These are phyloP conservation scores for Tragopan temminckii DNA, from an alignment of 2,797 vertebrate species.

Conservation along the genomic window DNA sequence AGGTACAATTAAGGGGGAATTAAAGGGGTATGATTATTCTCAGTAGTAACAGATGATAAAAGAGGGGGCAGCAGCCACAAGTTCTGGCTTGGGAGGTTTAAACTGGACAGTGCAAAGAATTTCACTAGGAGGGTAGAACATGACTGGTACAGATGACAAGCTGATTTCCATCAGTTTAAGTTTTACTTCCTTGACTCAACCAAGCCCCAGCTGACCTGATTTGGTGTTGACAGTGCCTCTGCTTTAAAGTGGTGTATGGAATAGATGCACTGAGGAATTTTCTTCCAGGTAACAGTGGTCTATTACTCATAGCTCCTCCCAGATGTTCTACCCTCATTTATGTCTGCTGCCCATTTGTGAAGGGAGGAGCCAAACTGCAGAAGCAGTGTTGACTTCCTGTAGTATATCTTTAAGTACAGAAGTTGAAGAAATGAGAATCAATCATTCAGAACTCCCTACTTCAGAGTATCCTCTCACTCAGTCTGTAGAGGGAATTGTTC, in stretches of 20 bases:
- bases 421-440: too few relatives aligned
- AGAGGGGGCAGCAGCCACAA: background rate
- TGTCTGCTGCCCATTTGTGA: background rate
- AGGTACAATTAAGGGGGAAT: background rate
- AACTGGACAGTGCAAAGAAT: background rate
- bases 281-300: background rate
- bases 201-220: background rate
- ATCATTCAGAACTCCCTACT: too few relatives aligned
- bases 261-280: background rate
- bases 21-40: accelerated
- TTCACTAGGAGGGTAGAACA: background rate
- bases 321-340: background rate
- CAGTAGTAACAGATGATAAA: background rate
- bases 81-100: background rate
- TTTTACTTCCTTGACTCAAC: background rate
- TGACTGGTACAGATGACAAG: background rate
- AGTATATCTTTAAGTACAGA: too few relatives aligned
- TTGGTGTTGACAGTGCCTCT: background rate
- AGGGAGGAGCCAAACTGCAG: too few relatives aligned
- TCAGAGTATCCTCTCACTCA: background rate
- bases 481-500: background rate
- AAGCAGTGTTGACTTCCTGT: too few relatives aligned
- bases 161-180: background rate
- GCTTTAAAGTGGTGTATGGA: background rate
- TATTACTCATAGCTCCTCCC: background rate